Percentiles rank a stretch among this genome's conserved stretches.
These are phyloP conservation scores for Erebia ligea DNA, from an alignment of 2,888 invertebrate genomes.

Conservation along the genomic window DNA sequence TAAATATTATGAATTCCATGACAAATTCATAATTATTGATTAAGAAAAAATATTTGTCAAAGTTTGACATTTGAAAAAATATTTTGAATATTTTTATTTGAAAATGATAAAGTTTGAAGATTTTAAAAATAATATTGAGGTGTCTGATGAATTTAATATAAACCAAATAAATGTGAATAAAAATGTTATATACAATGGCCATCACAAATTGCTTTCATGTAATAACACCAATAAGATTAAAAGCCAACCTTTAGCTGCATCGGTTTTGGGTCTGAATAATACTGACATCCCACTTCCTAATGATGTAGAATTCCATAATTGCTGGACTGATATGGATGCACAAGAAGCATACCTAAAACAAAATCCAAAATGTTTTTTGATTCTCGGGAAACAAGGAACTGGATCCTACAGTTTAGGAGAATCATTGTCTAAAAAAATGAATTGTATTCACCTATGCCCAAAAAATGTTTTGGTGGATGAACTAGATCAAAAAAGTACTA, in stretches of 20 bases:
- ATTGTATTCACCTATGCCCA: conserved; percentile 84
- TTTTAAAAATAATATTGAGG: conserved; percentile 53
- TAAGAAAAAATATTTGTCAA: conserved; percentile 9
- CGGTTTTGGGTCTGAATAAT: conserved; percentile 66
- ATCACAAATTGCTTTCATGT: conserved; percentile 42
- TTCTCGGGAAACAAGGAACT: conserved; percentile 84
- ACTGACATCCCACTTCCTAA: conserved; percentile 58
- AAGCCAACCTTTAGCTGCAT: conserved; percentile 57
- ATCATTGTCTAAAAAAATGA: conserved; percentile 80
- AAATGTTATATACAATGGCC: conserved; percentile 51
- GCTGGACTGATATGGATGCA: conserved; percentile 80
- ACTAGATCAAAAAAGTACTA: conserved; percentile 77
- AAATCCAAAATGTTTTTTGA: conserved; percentile 82
- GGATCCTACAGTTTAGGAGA: conserved; percentile 80
- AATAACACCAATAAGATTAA: background rate
- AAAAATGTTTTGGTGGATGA: conserved; percentile 81
- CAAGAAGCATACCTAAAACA: conserved; percentile 73
- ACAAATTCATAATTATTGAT: conserved; percentile 26
- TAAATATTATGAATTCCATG: no score
- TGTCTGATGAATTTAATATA: conserved; percentile 54
- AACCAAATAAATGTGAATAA: conserved; percentile 50
- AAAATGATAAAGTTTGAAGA: conserved; percentile 39
- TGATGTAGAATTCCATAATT: conserved; percentile 50
- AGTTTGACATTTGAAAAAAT: conserved; percentile 30
- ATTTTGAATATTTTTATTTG: conserved; percentile 16